A percentile compares a stretch with the other conserved stretches of the same genome.
These are phyloP conservation scores for Electrona antarctica DNA, from an alignment of 2,113 vertebrate genomes.

Conservation along the genomic window DNA sequence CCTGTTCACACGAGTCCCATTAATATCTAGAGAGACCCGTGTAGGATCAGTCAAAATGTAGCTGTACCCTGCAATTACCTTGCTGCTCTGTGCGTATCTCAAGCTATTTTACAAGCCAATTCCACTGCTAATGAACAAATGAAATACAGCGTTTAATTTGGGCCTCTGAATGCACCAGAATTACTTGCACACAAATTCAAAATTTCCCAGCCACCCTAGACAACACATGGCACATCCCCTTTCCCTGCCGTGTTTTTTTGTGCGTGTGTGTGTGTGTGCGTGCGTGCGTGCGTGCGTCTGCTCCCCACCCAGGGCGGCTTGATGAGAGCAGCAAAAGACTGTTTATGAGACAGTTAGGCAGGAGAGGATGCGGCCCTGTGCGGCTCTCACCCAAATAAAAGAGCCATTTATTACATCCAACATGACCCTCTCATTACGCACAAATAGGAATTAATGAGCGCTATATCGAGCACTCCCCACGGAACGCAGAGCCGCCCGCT, in stretches of 20 bases:
- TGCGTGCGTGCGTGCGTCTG: constrained; percentile 20
- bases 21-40: too few species aligned
- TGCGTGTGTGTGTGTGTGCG: constrained; percentile 19
- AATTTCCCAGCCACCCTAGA: background rate
- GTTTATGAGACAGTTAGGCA: constrained; percentile 73
- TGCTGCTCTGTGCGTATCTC: too few species aligned
- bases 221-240: background rate
- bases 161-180: constrained; percentile 27
- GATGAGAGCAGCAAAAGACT: constrained; percentile 67
- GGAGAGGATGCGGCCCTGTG: constrained; percentile 72
- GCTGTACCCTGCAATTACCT: background rate
- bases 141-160: background rate
- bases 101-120: background rate
- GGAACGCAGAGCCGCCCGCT: constrained; percentile 81
- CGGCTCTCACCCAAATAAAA: constrained; percentile 78
- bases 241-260: constrained; percentile 3
- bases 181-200: constrained; percentile 17
- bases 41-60: too few species aligned
- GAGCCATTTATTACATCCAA: constrained; percentile 80
- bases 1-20: too few species aligned
- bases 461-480: constrained; percentile 75
- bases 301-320: constrained; percentile 57
- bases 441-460: constrained; percentile 82
- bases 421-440: constrained; percentile 81
- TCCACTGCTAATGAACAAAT: background rate